phyloP scores from a whole-genome alignment of 2,888 invertebrate genomes.

The Dicyrtomina minuta region DNA sequence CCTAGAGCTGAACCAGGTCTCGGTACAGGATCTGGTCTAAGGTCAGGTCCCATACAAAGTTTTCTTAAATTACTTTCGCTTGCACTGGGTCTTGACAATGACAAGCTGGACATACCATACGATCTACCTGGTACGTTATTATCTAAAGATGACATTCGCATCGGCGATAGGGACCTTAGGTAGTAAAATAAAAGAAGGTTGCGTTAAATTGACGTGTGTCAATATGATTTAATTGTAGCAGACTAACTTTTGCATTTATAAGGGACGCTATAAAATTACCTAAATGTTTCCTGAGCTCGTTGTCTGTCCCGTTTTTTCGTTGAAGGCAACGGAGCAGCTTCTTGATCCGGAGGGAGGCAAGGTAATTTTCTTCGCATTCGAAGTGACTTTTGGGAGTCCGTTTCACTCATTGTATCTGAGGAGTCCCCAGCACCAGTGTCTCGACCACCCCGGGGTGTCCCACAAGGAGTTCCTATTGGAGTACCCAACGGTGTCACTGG shows the following conservation, averaged over 20 bases:
- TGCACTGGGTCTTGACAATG: conserved; percentile 57
- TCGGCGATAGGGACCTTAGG: conserved; percentile 56
- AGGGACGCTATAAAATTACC: too few relatives aligned
- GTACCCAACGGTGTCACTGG: conserved; percentile 56
- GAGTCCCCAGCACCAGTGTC: conserved; percentile 57
- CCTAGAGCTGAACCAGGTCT: conserved; percentile 59
- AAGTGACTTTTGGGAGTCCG: conserved; percentile 59
- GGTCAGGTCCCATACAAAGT: conserved; percentile 55
- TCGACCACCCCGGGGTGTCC: conserved; percentile 56
- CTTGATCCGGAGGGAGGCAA: conserved; percentile 59
- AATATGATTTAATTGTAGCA: too few relatives aligned
- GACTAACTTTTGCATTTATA: too few relatives aligned
- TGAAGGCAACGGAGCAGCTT: conserved; percentile 58
- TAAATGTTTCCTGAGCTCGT: conserved; percentile 54
- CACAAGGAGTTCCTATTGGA: conserved; percentile 55
- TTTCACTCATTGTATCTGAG: conserved; percentile 59
- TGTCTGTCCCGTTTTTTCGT: conserved; percentile 57
- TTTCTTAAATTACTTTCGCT: conserved; percentile 59
- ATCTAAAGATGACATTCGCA: conserved; percentile 54
- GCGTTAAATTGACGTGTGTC: too few relatives aligned
- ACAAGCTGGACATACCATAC: conserved; percentile 54
- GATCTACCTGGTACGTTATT: conserved; percentile 48
- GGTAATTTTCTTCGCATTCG: conserved; percentile 59
- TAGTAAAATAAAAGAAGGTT: background rate
- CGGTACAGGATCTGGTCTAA: conserved; percentile 55